phyloP scores from a whole-genome alignment of 2,888 invertebrate species.

The Acanthacorydalis orientalis region DNA sequence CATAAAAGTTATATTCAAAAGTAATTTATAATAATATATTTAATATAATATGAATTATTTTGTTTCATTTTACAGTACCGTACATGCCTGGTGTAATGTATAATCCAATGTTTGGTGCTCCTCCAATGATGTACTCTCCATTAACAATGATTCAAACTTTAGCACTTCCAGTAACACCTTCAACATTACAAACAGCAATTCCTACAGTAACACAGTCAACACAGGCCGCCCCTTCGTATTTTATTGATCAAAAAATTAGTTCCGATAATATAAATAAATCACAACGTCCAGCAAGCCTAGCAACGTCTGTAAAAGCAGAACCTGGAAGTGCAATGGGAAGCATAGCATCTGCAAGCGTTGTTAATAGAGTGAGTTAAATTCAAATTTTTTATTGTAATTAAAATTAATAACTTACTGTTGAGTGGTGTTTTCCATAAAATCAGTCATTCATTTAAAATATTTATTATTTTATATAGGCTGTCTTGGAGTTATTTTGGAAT shows the following conservation, averaged over 20 bases:
- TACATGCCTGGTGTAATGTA: conserved; percentile 45
- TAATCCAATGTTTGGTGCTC: conserved; percentile 29
- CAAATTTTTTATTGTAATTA: background rate
- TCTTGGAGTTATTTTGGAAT: too few species aligned
- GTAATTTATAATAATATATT: background rate
- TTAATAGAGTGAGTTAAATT: conserved; percentile 20
- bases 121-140: conserved; percentile 46
- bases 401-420: too few species aligned
- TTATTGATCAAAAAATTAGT: conserved; percentile 14
- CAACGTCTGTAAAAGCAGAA: conserved; percentile 36
- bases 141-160: conserved; percentile 26
- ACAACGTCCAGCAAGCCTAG: conserved; percentile 29
- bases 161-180: conserved; percentile 19
- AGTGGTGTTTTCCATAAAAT: too few species aligned
- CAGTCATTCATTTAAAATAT: too few species aligned
- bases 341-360: conserved; percentile 25
- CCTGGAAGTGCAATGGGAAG: conserved; percentile 31
- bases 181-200: conserved; percentile 13
- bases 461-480: too few species aligned
- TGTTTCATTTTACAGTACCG: conserved; percentile 28
- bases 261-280: conserved; percentile 12
- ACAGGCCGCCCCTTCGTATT: conserved; percentile 6
- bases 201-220: conserved; percentile 9
- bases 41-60: background rate
- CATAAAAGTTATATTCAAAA: too few species aligned